Conservation (phyloP, 2,888 invertebrate species). For the Dendrolimus pini region DNA sequence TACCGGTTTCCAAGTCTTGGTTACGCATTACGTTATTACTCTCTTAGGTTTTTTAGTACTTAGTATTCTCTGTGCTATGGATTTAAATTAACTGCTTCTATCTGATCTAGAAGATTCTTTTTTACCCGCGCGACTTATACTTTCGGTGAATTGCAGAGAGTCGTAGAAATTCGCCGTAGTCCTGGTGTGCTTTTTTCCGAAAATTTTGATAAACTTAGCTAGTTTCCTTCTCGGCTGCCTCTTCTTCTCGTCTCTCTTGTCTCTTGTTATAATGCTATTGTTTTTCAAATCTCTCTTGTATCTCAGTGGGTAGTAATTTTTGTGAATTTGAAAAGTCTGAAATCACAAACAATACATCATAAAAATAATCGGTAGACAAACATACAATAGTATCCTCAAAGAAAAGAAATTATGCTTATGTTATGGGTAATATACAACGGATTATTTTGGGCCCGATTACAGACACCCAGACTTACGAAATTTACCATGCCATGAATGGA, state of each 20-base stretch:
- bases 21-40: no score
- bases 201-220: constrained; percentile 21
- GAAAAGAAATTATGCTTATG: background rate
- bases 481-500: no score
- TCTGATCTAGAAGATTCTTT: background rate
- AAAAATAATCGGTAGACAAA: background rate
- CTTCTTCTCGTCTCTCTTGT: background rate
- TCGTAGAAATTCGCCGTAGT: constrained; percentile 20
- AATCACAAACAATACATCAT: background rate
- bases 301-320: constrained; percentile 8
- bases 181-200: constrained; percentile 26
- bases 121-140: background rate
- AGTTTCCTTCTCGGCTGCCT: constrained; percentile 7
- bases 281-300: constrained; percentile 15
- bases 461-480: no score
- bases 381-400: background rate
- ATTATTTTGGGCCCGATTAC: background rate
- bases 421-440: background rate
- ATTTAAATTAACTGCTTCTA: no score
- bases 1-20: no score
- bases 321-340: constrained; percentile 11
- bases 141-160: background rate
- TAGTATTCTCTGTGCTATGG: no score
- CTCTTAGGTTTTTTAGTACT: no score
- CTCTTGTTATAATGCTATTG: background rate